Evolutionary conservation across 2,888 invertebrate species (phyloP).

Genomic region (Dasysyrphus tricinctus): DNA sequence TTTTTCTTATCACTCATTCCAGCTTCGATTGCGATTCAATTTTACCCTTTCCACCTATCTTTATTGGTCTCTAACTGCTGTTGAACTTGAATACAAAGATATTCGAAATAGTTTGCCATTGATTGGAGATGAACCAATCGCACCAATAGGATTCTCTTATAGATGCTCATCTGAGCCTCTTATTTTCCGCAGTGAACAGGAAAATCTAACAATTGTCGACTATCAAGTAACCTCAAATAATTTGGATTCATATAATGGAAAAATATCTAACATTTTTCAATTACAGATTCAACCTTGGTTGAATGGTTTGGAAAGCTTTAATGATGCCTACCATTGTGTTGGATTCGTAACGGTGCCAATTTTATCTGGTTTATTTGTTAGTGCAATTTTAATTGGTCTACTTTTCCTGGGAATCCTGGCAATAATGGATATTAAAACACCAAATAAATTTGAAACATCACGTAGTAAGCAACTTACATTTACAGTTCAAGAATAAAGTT

Average conservation of each 20-base stretch:
- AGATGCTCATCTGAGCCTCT: slow-evolving; percentile 84
- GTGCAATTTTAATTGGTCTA: slow-evolving; percentile 89
- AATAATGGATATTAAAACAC: slow-evolving; percentile 96
- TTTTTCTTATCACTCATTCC: slow-evolving; percentile 35
- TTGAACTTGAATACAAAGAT: slow-evolving; percentile 84
- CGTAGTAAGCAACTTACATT: slow-evolving; percentile 96
- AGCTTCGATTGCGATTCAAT: slow-evolving; percentile 85
- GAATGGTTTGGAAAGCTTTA: slow-evolving; percentile 86
- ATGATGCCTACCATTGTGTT: slow-evolving; percentile 93
- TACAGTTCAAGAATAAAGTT: slow-evolving; percentile 88
- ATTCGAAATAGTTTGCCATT: slow-evolving; percentile 77
- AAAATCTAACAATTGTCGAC: slow-evolving; percentile 84
- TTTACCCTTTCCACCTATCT: slow-evolving; percentile 84
- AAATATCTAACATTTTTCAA: slow-evolving; percentile 66
- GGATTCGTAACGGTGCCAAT: slow-evolving; percentile 96
- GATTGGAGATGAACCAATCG: slow-evolving; percentile 82
- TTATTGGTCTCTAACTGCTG: slow-evolving; percentile 86
- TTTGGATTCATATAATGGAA: neutral
- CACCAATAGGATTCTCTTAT: slow-evolving; percentile 85
- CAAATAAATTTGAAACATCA: slow-evolving; percentile 98
- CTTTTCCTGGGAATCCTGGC: slow-evolving; percentile 92
- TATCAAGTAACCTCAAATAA: slow-evolving; percentile 83
- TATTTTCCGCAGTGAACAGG: slow-evolving; percentile 84
- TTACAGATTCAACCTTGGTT: slow-evolving; percentile 85
- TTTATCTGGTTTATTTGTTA: slow-evolving; percentile 94